Evolutionary conservation across 2,113 vertebrate species (phyloP).

Genomic region (Calcarius ornatus): DNA sequence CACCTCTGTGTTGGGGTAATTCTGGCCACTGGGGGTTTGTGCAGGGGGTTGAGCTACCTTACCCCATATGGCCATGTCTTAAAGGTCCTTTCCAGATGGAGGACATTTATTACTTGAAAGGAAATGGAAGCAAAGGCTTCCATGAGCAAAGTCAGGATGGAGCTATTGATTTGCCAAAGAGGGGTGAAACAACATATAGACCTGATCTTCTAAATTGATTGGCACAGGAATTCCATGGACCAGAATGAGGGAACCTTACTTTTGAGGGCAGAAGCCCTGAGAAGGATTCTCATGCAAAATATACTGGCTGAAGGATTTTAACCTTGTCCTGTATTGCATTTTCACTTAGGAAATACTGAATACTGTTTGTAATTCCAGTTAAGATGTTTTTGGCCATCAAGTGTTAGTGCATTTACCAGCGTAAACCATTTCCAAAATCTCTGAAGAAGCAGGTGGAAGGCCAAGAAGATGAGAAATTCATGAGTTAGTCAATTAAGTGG

Average conservation of each 20-base stretch:
- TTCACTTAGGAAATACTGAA: background rate
- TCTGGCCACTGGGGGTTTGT: background rate
- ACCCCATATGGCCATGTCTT: background rate
- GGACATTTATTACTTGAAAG: background rate
- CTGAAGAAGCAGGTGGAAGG: slow-evolving; percentile 12
- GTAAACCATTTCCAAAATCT: background rate
- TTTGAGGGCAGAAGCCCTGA: background rate
- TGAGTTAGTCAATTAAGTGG: background rate
- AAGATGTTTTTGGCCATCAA: background rate
- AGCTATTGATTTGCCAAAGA: background rate
- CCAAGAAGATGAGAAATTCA: background rate
- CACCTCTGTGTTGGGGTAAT: background rate
- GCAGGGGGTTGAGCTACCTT: background rate
- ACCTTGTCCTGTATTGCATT: background rate
- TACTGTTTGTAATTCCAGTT: background rate
- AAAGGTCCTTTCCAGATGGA: background rate
- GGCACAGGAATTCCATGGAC: background rate
- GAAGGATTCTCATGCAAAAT: background rate
- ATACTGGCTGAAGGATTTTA: background rate
- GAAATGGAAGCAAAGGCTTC: background rate
- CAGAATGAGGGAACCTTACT: background rate
- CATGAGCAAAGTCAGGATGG: background rate
- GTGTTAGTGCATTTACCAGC: background rate
- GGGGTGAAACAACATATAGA: background rate
- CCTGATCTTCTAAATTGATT: background rate